Base-by-base conservation (phyloP, 2,888 invertebrate species). In the Marronus borbonicus region DNA sequence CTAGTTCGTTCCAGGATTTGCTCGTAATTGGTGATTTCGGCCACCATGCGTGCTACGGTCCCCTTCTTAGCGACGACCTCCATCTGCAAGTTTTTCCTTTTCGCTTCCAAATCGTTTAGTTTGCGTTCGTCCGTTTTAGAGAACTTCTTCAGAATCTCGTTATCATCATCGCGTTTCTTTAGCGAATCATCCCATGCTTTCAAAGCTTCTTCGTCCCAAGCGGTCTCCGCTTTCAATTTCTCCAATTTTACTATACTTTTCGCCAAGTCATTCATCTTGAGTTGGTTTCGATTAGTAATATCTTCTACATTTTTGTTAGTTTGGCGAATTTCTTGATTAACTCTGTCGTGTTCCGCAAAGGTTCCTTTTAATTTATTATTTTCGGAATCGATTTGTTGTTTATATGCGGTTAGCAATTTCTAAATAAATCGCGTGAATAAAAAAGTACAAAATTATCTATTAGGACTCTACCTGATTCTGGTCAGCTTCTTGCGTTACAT, bases 101-200 rank as follows among this genome's bases (percentile, higher is more conserved):
- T 90, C 3, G 91, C 87, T 81, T 93, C 93, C 60, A 92, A 83
- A 79, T 91, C 90, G 84, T 93, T 92, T 64, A 93, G 93, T 82
- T 90, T 92, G 72, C 92, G 91, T 24, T 92, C 89, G 86, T 96
- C 96, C 81, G 93, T 92, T 84, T 92, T 91, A 77, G 93, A 93
- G 82, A 93, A 94, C 84, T 92, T 92, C 83, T 93, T 92, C 62
- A 96, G 92, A n/a, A 95, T 88, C 39, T 91, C 90, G 81, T 93
- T 94, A 78, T 94, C 93, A 69, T 93, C 92, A 60, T 94, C 92
- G 52, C 92, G 92, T 78, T 93, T 91, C 81, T 92, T 91, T 78
- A 96, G 90, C 0, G 93, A 92, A 62, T 94, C 93, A 36, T 93
- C 92, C 94, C 94, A 95, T 72, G 93, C 93, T 65, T 91, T 89